A percentile compares a stretch with the other conserved stretches of the same genome.
phyloP scores from a whole-genome alignment of 1,140 invertebrate genomes.

The Uloborus diversus region DNA sequence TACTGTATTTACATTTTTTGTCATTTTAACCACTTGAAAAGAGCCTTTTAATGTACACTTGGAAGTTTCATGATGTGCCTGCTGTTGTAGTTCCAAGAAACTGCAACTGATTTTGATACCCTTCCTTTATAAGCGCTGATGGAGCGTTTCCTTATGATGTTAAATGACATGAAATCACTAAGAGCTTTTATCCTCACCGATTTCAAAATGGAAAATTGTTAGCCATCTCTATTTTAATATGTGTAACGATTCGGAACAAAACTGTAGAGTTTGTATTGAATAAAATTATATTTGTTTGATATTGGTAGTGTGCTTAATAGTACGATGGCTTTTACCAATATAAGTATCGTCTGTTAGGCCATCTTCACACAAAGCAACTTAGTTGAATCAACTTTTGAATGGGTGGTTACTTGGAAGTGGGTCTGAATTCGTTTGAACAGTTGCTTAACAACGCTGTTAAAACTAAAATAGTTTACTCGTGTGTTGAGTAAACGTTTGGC shows the following conservation, averaged over 20 bases:
- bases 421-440: too few relatives aligned
- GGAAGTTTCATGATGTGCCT: conserved; percentile 29
- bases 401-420: too few relatives aligned
- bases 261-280: conserved; percentile 47
- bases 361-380: too few relatives aligned
- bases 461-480: too few relatives aligned
- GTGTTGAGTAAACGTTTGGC: too few relatives aligned
- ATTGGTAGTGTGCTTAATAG: too few relatives aligned
- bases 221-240: conserved; percentile 20
- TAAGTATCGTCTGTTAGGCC: too few relatives aligned
- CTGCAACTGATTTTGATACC: not conserved
- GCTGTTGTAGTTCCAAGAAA: not conserved
- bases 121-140: not conserved
- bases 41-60: not conserved
- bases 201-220: conserved; percentile 1
- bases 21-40: not conserved
- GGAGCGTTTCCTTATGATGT: not conserved
- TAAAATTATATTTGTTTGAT: conserved; percentile 52
- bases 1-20: not conserved
- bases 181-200: conserved; percentile 34
- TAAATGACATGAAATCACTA: conserved; percentile 11
- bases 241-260: conserved; percentile 2
- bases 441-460: too few relatives aligned
- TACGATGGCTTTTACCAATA: too few relatives aligned
- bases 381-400: too few relatives aligned